Evolutionary conservation across 2,888 invertebrate genomes (phyloP).

Genomic region (Timandra comae): DNA sequence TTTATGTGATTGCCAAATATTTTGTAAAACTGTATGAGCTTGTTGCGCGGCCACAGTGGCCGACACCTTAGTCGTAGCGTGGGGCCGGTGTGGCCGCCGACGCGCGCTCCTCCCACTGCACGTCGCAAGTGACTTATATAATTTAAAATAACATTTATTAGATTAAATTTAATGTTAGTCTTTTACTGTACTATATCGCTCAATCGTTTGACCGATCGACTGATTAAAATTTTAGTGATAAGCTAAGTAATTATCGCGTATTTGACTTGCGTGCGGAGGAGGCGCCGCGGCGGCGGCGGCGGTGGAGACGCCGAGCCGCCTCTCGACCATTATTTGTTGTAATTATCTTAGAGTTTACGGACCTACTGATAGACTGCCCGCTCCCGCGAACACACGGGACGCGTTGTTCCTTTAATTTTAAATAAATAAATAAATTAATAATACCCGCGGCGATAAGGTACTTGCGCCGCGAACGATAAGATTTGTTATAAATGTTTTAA

Average conservation of each 20-base stretch:
- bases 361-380: slow-evolving; percentile 49
- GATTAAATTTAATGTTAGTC: slow-evolving; percentile 77
- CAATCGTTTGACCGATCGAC: slow-evolving; percentile 77
- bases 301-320: slow-evolving; percentile 11
- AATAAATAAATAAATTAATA: slow-evolving; percentile 23
- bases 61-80: slow-evolving; percentile 44
- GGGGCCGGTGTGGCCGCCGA: slow-evolving; percentile 23
- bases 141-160: slow-evolving; percentile 74
- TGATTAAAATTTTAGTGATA: slow-evolving; percentile 77
- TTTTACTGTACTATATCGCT: slow-evolving; percentile 76
- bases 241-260: slow-evolving; percentile 64
- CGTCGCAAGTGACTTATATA: slow-evolving; percentile 69
- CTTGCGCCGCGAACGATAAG: slow-evolving; percentile 39
- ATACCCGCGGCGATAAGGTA: slow-evolving; percentile 30
- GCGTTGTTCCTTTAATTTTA: slow-evolving; percentile 53
- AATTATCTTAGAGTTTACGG: slow-evolving; percentile 60
- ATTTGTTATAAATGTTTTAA: slow-evolving; percentile 68
- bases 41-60: slow-evolving; percentile 38
- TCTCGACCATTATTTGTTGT: slow-evolving; percentile 42
- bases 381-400: slow-evolving; percentile 26
- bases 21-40: slow-evolving; percentile 67
- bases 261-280: slow-evolving; percentile 28
- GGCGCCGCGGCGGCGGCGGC: slow-evolving; percentile 13
- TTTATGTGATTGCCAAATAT: slow-evolving; percentile 76
- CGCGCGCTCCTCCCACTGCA: slow-evolving; percentile 41